Evolutionary conservation across 23 tunicate species (phyloP).

Genomic region (Trididemnum nubilum): DNA sequence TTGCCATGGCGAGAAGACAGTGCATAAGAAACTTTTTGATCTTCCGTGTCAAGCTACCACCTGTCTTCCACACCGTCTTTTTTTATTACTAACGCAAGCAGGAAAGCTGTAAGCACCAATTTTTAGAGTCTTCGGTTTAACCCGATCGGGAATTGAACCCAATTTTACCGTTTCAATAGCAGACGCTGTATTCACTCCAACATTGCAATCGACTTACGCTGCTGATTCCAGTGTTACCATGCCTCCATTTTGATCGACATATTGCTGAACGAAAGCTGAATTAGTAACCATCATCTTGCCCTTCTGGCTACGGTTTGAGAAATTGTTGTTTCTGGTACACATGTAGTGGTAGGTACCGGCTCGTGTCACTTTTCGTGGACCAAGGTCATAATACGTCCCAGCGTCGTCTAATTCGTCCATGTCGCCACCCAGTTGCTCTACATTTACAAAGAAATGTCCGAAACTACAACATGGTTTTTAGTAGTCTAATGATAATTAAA

Average conservation of each 20-base stretch:
- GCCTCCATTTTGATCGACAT: conserved; percentile 56
- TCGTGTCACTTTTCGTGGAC: conserved; percentile 70
- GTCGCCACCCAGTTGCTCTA: conserved; percentile 76
- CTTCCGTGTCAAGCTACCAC: too few species aligned
- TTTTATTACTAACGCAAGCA: too few species aligned
- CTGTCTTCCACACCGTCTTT: too few species aligned
- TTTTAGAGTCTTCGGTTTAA: too few species aligned
- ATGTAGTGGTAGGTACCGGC: conserved; percentile 80
- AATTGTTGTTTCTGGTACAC: conserved; percentile 94
- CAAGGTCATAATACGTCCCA: conserved; percentile 84
- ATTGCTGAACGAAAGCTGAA: conserved; percentile 10
- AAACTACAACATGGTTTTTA: not conserved
- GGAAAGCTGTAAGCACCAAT: too few species aligned
- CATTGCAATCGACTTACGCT: too few species aligned
- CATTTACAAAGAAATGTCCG: not conserved
- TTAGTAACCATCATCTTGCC: conserved; percentile 73
- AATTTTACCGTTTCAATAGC: too few species aligned
- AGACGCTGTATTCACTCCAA: too few species aligned
- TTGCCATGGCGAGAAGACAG: too few species aligned
- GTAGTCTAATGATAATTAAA: not conserved
- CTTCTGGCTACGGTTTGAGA: conserved; percentile 94
- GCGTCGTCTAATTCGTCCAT: conserved; percentile 93
- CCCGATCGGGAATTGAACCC: too few species aligned
- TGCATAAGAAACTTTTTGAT: too few species aligned
- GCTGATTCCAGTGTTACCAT: not conserved